Evolutionary conservation across 2,113 vertebrate genomes (phyloP), one percentile per base, ranked within the genome.

Genomic region (Ciconia boyciana): DNA sequence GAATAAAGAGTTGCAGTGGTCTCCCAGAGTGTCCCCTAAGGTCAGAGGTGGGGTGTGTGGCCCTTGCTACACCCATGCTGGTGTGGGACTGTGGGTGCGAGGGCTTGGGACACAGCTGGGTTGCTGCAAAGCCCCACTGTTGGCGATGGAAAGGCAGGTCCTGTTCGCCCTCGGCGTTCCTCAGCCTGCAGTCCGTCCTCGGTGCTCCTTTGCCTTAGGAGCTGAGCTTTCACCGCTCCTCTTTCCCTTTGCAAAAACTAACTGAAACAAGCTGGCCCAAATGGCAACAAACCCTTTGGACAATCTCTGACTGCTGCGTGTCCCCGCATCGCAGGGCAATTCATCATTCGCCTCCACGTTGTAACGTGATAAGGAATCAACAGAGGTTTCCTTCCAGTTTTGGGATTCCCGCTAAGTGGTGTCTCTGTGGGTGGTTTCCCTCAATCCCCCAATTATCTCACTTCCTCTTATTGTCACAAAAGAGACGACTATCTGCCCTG

Each of bases 391-490:
- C 98, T 98, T 98, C 97, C 97, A 98, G 97, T 97, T 97, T 97
- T 87, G 97, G 98, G 98, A 98, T 97, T 87, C 98, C 95, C 92
- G 34, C 79, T 96, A 97, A 97, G 97, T 97, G 97, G 94, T 97
- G 96, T 96, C 97, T 98, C 96, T 90, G 78, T 98, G 98, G 98
- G 98, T 98, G 98, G 98, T 83, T 98, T 95, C 69, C 96, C 95
- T 96, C 93, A 90, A 93, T 96, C 46, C 92, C 89, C 90, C 94
- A 72, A 74, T 98, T 98, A 98, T 98, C 98, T 98, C 92, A 97
- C 97, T 98, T 98, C 98, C 98, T 98, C 89, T 97, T 95, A 98
- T 98, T 98, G 98, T 98, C 96, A 93, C 94, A 95, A 18, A 79
- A 93, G 75, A 61, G 93, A 81, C 83, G 39, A 89, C 95, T 97